Evolutionary conservation across 2,113 vertebrate genomes (phyloP).

Genomic region (Cavia aperea): DNA sequence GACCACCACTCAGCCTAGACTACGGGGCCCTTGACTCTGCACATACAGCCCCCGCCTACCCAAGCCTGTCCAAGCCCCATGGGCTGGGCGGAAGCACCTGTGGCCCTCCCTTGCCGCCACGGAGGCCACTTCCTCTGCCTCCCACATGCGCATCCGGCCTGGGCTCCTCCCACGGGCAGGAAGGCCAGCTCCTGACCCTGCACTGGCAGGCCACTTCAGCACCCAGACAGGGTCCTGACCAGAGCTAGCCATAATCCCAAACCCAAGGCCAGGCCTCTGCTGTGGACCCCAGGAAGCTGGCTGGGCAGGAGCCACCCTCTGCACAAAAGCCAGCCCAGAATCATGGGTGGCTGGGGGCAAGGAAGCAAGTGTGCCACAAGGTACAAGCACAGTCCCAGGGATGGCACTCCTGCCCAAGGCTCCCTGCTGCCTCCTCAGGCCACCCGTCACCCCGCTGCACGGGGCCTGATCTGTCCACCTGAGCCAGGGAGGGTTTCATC

Average conservation of each 20-base stretch:
- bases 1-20: not conserved
- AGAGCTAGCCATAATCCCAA: not conserved
- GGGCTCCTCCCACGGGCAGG: constrained; percentile 26
- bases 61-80: accelerated
- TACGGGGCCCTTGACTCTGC: not conserved
- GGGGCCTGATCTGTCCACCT: not conserved
- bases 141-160: constrained; percentile 26
- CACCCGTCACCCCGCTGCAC: not conserved
- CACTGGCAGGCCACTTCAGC: not conserved
- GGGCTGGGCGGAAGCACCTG: constrained; percentile 51
- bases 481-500: too few relatives aligned
- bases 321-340: not conserved
- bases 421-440: accelerated
- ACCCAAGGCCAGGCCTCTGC: not conserved
- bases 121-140: constrained; percentile 41
- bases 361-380: not conserved
- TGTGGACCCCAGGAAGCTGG: not conserved
- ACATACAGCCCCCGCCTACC: not conserved
- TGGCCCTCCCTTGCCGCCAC: not conserved
- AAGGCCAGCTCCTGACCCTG: not conserved
- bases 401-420: not conserved
- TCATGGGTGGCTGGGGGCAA: not conserved
- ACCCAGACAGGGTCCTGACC: not conserved
- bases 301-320: not conserved
- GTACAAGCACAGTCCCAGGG: accelerated